Evolutionary conservation across 2,888 invertebrate genomes (phyloP), one percentile per base, ranked within the genome.

Genomic region (Chaetogeoica ovagalla): DNA sequence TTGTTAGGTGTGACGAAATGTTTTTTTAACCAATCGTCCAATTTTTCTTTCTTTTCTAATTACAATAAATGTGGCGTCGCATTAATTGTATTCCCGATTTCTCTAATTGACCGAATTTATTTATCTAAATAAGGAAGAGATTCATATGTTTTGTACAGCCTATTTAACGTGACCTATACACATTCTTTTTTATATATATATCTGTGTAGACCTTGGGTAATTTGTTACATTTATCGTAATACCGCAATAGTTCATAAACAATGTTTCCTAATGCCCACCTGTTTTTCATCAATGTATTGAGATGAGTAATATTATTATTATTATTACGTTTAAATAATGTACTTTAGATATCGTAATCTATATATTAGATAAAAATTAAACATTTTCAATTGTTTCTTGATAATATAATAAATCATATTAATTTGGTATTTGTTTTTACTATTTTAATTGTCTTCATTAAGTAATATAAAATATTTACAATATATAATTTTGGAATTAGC

Each of bases 161-260:
- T 43, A 66, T 19, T 3, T 69, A 60, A 59, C 8, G 37, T 76
- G 68, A 76, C 59, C 76, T 76, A 69, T 76, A 57, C 1, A 55
- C 74, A 2, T 59, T 43, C 48, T 69, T 59, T 59, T 69, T 30
- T 30, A 2, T 30, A 2, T 30, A n/a, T 68, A 48, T 48, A 75
- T 57, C 65, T 57, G 3, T 57, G 3, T 57, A 13, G 23, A 57
- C 39, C 65, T 66, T 21, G 7, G 21, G 11, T 70, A 11, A 74
- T 65, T 60, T 48, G n/a, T 75, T 57, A 23, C 11, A 39, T 17
- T 59, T 71, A 19, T 17, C 30, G 15, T 71, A 57, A 23, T 39
- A 57, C 30, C 2, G 9, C 21, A 19, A n/a, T 21, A 57, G 37
- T 55, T 65, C n/a, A 43, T 74, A 19, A 8, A 30, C 23, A 60